These are phyloP conservation scores for Steinernema feltiae DNA, from an alignment of 1,140 invertebrate genomes.

Conservation along the genomic window DNA sequence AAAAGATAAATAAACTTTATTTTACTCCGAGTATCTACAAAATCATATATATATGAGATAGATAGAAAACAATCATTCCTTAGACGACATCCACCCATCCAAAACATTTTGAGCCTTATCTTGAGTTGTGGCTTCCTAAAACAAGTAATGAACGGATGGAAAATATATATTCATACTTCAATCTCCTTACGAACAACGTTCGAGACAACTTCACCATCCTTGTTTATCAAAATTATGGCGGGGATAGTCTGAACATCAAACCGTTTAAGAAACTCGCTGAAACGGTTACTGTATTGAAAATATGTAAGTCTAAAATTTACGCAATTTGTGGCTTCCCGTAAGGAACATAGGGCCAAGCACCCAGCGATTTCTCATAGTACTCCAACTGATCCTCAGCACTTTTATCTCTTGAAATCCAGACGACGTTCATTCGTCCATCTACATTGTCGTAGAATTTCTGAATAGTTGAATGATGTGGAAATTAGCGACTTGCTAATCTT, in stretches of 20 bases:
- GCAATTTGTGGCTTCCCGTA: slow-evolving; percentile 27
- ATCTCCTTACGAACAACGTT: slow-evolving; percentile 29
- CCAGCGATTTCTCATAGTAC: slow-evolving; percentile 30
- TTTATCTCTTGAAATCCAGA: slow-evolving; percentile 36
- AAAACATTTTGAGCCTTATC: slow-evolving; percentile 18
- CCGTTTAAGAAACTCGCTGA: slow-evolving; percentile 26
- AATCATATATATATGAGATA: not conserved
- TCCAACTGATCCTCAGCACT: slow-evolving; percentile 27
- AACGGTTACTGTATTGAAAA: slow-evolving; percentile 8
- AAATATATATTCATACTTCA: slow-evolving; percentile 19
- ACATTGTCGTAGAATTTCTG: slow-evolving; percentile 31
- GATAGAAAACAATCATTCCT: not conserved
- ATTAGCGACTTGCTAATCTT: slow-evolving; percentile 14
- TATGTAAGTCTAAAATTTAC: not conserved
- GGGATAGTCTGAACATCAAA: slow-evolving; percentile 31
- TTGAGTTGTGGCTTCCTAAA: slow-evolving; percentile 11
- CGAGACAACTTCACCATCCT: slow-evolving; percentile 24
- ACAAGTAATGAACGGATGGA: not conserved
- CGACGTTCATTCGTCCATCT: slow-evolving; percentile 26
- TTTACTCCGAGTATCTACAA: not conserved
- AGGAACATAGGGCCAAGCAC: slow-evolving; percentile 31
- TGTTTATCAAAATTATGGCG: slow-evolving; percentile 25
- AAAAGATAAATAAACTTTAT: not conserved
- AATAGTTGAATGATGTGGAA: slow-evolving; percentile 17
- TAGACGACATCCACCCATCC: slow-evolving; percentile 3